Evolutionary conservation across 2,797 vertebrate genomes (phyloP).

Genomic region (Pantherophis vulpinus): DNA sequence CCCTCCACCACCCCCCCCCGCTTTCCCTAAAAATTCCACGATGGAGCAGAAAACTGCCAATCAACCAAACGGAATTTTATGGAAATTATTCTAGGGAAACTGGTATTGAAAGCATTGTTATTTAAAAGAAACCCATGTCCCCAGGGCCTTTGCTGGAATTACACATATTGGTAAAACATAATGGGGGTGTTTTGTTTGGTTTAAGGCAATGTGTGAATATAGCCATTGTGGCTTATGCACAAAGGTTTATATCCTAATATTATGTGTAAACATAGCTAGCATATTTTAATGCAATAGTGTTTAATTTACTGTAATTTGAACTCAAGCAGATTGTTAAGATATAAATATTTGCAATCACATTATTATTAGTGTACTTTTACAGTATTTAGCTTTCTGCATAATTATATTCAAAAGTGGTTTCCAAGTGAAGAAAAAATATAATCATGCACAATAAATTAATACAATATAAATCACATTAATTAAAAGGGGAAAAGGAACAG

Average conservation of each 20-base stretch:
- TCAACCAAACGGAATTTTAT: not conserved
- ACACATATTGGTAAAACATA: not conserved
- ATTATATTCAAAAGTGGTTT: not conserved
- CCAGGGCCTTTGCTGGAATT: not conserved
- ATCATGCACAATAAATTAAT: not conserved
- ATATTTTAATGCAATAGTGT: not conserved
- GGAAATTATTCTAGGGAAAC: not conserved
- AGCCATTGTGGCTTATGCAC: not conserved
- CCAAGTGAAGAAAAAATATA: not conserved
- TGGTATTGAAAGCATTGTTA: not conserved
- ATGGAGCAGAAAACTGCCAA: not conserved
- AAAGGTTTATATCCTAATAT: not conserved
- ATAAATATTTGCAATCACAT: not conserved
- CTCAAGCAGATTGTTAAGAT: not conserved
- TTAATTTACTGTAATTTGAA: not conserved
- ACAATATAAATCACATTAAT: not conserved
- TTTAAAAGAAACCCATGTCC: not conserved
- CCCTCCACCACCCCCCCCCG: accelerated
- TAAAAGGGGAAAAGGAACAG: not conserved
- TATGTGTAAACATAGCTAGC: not conserved
- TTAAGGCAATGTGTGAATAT: not conserved
- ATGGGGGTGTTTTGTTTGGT: not conserved
- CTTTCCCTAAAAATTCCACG: not conserved
- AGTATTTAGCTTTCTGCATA: not conserved
- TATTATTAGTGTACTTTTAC: not conserved